These are phyloP conservation scores for Dromas ardeola DNA, from an alignment of 2,113 vertebrate genomes.

Conservation along the genomic window DNA sequence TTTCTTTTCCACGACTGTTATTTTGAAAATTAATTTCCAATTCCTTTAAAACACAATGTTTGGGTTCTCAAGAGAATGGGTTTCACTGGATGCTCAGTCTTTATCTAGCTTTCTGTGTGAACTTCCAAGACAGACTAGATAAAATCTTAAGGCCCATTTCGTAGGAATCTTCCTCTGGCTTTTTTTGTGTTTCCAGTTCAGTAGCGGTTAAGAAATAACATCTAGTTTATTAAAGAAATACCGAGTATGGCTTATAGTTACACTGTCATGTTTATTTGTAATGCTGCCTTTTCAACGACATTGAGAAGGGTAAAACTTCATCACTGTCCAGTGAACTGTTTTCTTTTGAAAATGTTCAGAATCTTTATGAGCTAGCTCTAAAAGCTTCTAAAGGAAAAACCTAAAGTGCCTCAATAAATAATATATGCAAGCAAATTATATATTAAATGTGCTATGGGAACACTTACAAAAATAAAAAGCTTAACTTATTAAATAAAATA, in stretches of 20 bases:
- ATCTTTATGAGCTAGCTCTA: constrained; percentile 57
- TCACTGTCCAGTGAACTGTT: constrained; percentile 46
- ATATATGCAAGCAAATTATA: constrained; percentile 62
- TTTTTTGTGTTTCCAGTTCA: constrained; percentile 63
- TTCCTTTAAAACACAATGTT: constrained; percentile 33
- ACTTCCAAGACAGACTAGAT: constrained; percentile 50
- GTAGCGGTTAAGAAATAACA: constrained; percentile 65
- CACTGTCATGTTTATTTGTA: constrained; percentile 68
- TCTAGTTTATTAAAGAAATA: constrained; percentile 70
- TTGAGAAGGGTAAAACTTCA: constrained; percentile 59
- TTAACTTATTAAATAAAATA: constrained; percentile 74
- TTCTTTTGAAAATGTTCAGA: constrained; percentile 53
- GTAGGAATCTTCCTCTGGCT: constrained; percentile 63
- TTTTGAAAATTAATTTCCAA: constrained; percentile 12
- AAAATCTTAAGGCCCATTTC: constrained; percentile 63
- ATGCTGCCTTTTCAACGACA: constrained; percentile 56
- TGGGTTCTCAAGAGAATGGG: constrained; percentile 42
- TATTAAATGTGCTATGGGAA: constrained; percentile 63
- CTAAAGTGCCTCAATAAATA: constrained; percentile 68
- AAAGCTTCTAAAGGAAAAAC: constrained; percentile 60
- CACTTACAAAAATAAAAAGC: constrained; percentile 74
- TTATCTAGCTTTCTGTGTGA: constrained; percentile 13
- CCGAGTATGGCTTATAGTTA: constrained; percentile 77
- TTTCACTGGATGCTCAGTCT: constrained; percentile 38
- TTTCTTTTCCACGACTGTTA: constrained; percentile 20